phyloP scores from a whole-genome alignment of 2,113 vertebrate genomes.

The Ammodytes dubius region DNA sequence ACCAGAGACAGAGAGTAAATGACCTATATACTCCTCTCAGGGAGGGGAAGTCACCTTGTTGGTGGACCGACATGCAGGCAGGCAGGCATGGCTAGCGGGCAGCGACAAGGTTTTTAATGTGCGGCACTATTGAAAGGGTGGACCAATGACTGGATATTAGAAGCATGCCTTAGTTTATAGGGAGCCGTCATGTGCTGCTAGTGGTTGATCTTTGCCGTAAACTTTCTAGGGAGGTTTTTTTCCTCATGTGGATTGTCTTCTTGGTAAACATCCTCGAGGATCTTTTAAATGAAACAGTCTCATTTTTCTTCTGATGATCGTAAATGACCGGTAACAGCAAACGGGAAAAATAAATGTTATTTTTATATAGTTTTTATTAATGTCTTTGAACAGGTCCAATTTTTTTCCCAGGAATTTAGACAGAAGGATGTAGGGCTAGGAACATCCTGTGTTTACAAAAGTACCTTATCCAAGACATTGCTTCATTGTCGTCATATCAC shows the following conservation, averaged over 20 bases:
- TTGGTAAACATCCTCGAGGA: background rate
- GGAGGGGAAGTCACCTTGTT: slow-evolving; percentile 85
- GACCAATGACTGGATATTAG: slow-evolving; percentile 47
- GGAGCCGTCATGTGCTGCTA: slow-evolving; percentile 13
- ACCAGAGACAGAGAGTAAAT: slow-evolving; percentile 74
- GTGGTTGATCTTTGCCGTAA: slow-evolving; percentile 38
- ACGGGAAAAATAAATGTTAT: too few relatives aligned
- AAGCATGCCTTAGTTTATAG: slow-evolving; percentile 38
- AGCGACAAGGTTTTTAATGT: slow-evolving; percentile 64
- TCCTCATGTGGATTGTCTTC: slow-evolving; percentile 2
- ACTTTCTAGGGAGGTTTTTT: slow-evolving; percentile 30
- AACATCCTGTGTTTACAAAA: too few relatives aligned
- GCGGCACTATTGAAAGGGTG: slow-evolving; percentile 62
- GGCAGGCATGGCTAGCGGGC: slow-evolving; percentile 41
- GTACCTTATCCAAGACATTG: too few relatives aligned
- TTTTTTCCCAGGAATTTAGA: too few relatives aligned
- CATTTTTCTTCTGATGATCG: too few relatives aligned
- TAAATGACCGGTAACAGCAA: too few relatives aligned
- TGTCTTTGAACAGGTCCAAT: too few relatives aligned
- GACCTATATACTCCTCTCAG: slow-evolving; percentile 82
- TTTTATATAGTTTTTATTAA: too few relatives aligned
- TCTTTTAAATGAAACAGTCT: too few relatives aligned
- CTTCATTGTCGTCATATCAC: too few relatives aligned
- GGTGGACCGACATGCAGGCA: slow-evolving; percentile 68
- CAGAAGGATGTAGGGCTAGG: too few relatives aligned